Conservation (phyloP, 92 coral and sea anemone species). For the Siderastrea radians region DNA sequence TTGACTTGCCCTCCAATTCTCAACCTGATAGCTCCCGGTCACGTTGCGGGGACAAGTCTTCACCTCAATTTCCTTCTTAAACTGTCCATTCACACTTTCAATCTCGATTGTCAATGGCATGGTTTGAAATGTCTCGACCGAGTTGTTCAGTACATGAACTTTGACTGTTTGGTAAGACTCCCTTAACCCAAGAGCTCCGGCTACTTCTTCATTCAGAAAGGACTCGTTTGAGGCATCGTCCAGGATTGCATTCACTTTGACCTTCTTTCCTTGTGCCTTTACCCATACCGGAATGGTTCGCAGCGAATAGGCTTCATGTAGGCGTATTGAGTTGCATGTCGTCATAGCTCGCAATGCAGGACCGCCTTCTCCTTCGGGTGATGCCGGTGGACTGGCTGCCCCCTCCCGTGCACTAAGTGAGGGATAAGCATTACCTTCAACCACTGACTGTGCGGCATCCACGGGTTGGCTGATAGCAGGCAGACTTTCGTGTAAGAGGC, state of each 20-base stretch:
- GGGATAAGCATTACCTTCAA: neutral
- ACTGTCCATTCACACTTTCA: conserved; percentile 78
- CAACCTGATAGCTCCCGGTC: conserved; percentile 69
- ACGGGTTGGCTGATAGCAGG: neutral
- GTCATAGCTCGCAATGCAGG: conserved; percentile 20
- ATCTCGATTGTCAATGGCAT: conserved; percentile 65
- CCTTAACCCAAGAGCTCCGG: conserved; percentile 58
- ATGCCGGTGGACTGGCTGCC: conserved; percentile 3
- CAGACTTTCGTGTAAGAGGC: conserved; percentile 5
- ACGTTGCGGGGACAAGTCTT: conserved; percentile 72
- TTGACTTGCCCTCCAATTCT: conserved; percentile 63
- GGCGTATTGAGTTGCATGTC: conserved; percentile 8
- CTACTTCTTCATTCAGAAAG: conserved; percentile 65
- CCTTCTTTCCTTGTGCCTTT: conserved; percentile 54
- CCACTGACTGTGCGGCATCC: too few relatives aligned
- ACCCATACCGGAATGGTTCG: conserved; percentile 68
- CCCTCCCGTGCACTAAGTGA: conserved; percentile 61
- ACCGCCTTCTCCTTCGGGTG: conserved; percentile 15
- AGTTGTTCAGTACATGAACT: conserved; percentile 73
- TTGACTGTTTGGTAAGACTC: conserved; percentile 62
- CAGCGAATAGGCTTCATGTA: conserved; percentile 45
- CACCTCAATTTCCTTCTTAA: conserved; percentile 53
- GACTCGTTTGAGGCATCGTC: conserved; percentile 75
- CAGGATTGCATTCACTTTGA: conserved; percentile 65
- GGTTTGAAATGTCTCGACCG: conserved; percentile 67